Percentiles rank a stretch among this genome's conserved stretches.
These are phyloP conservation scores for Garrulus glandarius DNA, from an alignment of 2,797 vertebrate species.

Conservation along the genomic window DNA sequence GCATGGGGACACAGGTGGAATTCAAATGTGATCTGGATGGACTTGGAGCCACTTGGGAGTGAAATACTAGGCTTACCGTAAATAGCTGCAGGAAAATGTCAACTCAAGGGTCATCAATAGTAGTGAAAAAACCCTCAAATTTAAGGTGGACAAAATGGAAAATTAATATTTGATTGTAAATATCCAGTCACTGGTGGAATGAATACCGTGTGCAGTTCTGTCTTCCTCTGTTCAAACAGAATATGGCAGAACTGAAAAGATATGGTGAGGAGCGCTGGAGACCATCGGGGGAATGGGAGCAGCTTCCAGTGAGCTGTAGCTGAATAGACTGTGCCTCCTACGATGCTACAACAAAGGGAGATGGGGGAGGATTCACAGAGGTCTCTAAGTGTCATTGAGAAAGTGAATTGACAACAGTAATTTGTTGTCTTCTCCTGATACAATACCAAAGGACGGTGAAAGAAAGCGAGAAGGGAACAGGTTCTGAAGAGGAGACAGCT, in stretches of 20 bases:
- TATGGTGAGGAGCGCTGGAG: neutral
- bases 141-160: neutral
- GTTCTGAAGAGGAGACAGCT: neutral
- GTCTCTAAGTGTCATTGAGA: neutral
- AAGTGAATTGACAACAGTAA: neutral
- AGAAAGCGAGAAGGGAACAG: neutral
- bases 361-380: neutral
- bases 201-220: rapidly evolving
- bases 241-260: neutral
- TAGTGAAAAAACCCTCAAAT: neutral
- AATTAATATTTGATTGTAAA: neutral
- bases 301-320: neutral
- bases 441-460: neutral
- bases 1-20: neutral
- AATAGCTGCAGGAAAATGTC: neutral
- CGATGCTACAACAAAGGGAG: neutral
- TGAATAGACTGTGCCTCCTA: neutral
- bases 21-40: neutral
- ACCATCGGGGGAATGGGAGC: neutral
- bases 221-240: neutral
- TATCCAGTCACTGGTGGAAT: neutral
- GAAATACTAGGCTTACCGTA: neutral
- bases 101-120: neutral
- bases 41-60: neutral
- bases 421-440: neutral